Base-by-base conservation (phyloP, 2,797 vertebrate species). In the Sebastes diploproa region DNA sequence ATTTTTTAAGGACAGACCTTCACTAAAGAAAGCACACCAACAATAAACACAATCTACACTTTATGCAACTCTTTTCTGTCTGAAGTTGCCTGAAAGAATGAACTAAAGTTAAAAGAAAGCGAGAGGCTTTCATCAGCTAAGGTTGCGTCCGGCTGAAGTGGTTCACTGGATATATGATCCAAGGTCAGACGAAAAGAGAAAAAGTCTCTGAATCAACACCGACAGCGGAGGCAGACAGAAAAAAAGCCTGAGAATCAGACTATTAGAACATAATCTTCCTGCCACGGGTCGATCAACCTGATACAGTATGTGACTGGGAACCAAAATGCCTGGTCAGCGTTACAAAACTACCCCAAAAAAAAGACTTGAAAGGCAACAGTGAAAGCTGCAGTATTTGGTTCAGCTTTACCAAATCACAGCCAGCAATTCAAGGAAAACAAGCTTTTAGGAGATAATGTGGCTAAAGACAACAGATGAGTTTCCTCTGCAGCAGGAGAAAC, bases 101-200 rank as follows among this genome's bases (percentile, higher is more conserved):
- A 66, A 38, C 22, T 23, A 38, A 18, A 22, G 50, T 20, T 3
- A 30, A 42, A 8, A 23, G 6, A 76, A 13, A 30, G 32, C 1
- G 7, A 30, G 46, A 69, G 13, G n/a, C 18, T 78, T 84, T 56
- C 2, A 70, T 78, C 67, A 52, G 70, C 55, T 83, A 60, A 70
- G 32, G 60, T 88, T 87, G 32, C 30, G 7, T 78, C 75, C 70
- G 82, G 56, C 55, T 62, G 38, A 65, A 62, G 11, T 55, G 50
- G 36, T 78, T 75, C 25, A 10, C 23, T 38, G 7, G 75, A 83
- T 65, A 84, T 54, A 60, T 76, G 81, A 91, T 79, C 76, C 80
- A 77, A 87, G 70, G 77, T 83, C 70, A 82, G 68, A 84, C 60
- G 38, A 54, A 80, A 63, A 72, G 14, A 66, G 7, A 54, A 73